These are phyloP conservation scores for Eleginops maclovinus DNA, from an alignment of 2,113 vertebrate species.

Conservation along the genomic window DNA sequence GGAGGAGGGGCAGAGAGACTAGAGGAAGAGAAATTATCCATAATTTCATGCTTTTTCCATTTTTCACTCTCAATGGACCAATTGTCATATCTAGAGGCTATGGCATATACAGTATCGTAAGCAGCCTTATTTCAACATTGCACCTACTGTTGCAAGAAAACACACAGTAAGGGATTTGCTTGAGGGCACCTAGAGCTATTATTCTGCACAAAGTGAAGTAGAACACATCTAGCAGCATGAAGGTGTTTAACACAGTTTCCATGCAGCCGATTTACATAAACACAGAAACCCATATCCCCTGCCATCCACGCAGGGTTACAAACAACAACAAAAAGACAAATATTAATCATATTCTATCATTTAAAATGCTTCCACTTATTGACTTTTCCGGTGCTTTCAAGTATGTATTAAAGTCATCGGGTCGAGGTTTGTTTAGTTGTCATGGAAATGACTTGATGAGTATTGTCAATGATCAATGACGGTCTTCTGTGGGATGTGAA, in stretches of 20 bases:
- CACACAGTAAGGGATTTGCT: neutral
- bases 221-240: neutral
- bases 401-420: neutral
- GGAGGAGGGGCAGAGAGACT: neutral
- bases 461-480: too few relatives aligned
- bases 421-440: neutral
- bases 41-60: constrained; percentile 38
- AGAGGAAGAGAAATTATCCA: neutral
- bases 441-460: neutral
- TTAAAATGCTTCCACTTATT: neutral
- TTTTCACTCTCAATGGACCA: constrained; percentile 6
- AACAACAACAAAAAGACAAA: neutral
- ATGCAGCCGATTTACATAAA: constrained; percentile 1
- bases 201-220: neutral
- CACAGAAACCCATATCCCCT: neutral
- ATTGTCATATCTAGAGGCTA: constrained; percentile 5
- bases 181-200: neutral
- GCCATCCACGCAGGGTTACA: neutral
- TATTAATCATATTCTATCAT: too few relatives aligned
- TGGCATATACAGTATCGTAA: neutral
- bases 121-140: constrained; percentile 12
- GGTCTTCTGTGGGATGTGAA: too few relatives aligned
- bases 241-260: neutral
- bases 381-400: too few relatives aligned
- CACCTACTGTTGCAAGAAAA: neutral